Evolutionary conservation across 2,888 invertebrate genomes (phyloP).

Genomic region (Anaspis maculata): DNA sequence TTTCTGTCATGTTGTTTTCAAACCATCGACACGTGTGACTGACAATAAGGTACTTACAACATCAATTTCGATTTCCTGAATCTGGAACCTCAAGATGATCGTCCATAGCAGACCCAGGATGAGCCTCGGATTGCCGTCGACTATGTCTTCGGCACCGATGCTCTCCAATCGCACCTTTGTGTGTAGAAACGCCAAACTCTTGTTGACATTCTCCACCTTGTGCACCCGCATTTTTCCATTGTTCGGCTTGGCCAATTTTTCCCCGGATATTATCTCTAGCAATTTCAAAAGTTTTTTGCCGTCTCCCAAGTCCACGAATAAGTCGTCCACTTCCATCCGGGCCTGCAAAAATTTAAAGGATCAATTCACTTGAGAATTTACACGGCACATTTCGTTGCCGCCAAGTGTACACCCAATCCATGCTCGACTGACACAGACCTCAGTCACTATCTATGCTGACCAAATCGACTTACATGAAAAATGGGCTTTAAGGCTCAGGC

Average conservation of each 20-base stretch:
- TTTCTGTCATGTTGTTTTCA: too few relatives aligned
- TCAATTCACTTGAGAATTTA: too few relatives aligned
- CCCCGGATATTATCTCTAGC: conserved; percentile 97
- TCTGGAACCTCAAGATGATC: conserved; percentile 97
- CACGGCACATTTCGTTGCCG: too few relatives aligned
- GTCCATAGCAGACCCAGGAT: conserved; percentile 99
- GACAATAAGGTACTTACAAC: conserved; percentile 64
- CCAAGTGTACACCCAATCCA: too few relatives aligned
- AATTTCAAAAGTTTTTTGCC: conserved; percentile 87
- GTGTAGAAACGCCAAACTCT: conserved; percentile 90
- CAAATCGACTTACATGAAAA: too few relatives aligned
- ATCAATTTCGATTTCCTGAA: conserved; percentile 96
- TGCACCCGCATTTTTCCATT: conserved; percentile 94
- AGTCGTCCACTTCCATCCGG: conserved; percentile 95
- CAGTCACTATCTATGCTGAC: too few relatives aligned
- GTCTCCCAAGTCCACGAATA: conserved; percentile 93
- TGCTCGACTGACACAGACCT: too few relatives aligned
- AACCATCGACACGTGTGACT: too few relatives aligned
- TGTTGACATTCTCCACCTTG: conserved; percentile 98
- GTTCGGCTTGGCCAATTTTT: conserved; percentile 94
- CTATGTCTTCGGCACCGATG: conserved; percentile 98
- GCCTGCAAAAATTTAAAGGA: conserved; percentile 68
- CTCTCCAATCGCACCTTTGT: conserved; percentile 96
- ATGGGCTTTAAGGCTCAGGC: too few relatives aligned
- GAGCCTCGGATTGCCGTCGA: conserved; percentile 93